A percentile compares a stretch with the other conserved stretches of the same genome.
Evolutionary conservation across 2,113 vertebrate genomes (phyloP).

Genomic region (Benitochromis conjunctus): DNA sequence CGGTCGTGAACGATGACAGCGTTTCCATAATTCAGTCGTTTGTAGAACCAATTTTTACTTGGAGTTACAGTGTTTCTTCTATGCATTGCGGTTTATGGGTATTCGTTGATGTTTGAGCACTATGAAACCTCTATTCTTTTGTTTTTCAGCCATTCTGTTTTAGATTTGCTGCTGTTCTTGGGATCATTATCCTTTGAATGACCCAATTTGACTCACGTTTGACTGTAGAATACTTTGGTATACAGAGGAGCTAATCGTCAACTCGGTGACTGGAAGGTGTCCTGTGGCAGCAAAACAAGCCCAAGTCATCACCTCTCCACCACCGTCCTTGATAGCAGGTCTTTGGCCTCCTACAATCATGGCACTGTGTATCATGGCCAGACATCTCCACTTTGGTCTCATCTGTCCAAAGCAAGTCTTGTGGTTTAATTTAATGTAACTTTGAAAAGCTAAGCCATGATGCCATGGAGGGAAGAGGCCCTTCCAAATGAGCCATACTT

Average conservation of each 20-base stretch:
- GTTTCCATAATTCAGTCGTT: neutral
- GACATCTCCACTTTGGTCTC: no score
- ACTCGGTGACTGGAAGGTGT: fast-evolving
- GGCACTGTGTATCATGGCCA: no score
- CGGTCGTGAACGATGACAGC: neutral
- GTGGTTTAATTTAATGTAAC: no score
- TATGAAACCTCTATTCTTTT: neutral
- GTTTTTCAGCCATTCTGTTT: neutral
- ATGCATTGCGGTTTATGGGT: neutral
- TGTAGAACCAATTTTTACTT: neutral
- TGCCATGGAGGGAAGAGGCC: no score
- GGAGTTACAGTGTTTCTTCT: neutral
- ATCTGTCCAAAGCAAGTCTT: no score
- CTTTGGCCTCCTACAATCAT: no score
- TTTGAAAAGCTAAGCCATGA: no score
- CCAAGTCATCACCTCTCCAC: no score
- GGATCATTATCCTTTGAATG: neutral
- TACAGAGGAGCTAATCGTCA: neutral
- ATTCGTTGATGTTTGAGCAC: neutral
- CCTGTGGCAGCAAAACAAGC: no score
- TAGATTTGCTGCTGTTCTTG: neutral
- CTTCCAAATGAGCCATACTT: neutral
- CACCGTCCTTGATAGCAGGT: no score
- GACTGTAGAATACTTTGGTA: neutral
- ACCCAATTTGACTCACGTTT: neutral